phyloP scores from a whole-genome alignment of 2,113 vertebrate species.

The Merops nubicus region DNA sequence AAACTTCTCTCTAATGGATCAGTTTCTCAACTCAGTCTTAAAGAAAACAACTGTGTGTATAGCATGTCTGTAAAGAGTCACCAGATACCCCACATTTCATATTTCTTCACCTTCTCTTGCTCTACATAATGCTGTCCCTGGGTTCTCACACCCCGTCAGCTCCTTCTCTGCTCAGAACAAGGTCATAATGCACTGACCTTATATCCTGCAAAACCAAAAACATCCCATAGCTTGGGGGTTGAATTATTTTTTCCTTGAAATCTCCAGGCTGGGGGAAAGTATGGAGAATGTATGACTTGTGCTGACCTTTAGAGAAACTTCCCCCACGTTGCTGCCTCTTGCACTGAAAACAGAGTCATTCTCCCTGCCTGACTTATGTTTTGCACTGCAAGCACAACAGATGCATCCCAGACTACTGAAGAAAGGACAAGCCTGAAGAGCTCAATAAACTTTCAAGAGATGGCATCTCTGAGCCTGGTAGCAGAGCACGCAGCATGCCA shows the following conservation, averaged over 20 bases:
- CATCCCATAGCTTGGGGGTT: not conserved
- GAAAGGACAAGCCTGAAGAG: slow-evolving; percentile 14
- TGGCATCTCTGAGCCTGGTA: not conserved
- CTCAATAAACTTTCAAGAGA: not conserved
- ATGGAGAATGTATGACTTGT: not conserved
- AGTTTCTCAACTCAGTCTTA: not conserved
- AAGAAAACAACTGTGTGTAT: not conserved
- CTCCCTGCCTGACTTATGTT: not conserved
- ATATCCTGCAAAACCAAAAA: not conserved
- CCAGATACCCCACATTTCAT: not conserved
- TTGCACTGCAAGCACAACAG: not conserved
- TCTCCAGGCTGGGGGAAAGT: not conserved
- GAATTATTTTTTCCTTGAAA: not conserved
- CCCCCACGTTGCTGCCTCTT: not conserved
- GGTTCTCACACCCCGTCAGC: not conserved
- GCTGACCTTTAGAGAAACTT: slow-evolving; percentile 17
- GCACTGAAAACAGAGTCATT: not conserved
- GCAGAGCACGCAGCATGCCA: not conserved
- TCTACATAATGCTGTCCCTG: not conserved
- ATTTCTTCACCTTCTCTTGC: not conserved
- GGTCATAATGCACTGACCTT: not conserved
- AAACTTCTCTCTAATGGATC: not conserved
- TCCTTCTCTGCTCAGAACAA: not conserved
- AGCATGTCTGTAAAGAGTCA: not conserved
- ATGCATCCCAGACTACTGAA: not conserved